Base-by-base conservation (phyloP, 1,140 invertebrate species). In the Ladona fulva region DNA sequence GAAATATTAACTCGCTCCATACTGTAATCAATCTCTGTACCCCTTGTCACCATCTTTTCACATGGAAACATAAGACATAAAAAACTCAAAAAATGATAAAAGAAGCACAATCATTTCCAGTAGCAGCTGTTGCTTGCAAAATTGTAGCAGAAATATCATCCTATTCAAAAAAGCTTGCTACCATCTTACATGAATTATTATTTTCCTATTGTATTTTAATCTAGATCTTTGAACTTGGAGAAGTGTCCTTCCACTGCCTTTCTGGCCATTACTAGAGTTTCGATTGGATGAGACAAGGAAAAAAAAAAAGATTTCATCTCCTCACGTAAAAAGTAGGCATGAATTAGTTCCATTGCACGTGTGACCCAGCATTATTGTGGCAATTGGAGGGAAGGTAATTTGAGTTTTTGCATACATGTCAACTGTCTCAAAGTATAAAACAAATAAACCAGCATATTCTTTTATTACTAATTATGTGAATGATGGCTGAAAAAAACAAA, bases 171-270 rank as follows among this genome's bases (percentile, higher is more conserved):
- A 66, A 66, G 52, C 52, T 66, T 66, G 52, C 52, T 66, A 66
- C 52, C 52, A 66, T 19, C n/a, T 66, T 66, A 66, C 74, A 37
- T 76, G 25, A 76, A 76, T n/a, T 37, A 76, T n/a, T 76, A 76
- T 76, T 76, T 76, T 29, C 75, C 75, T 37, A 42, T 76, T 76
- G n/a, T 29, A 76, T 42, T 76, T 29, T 37, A 16, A 42, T 76
- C 25, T 42, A 76, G 25, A n/a, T 29, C 8, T 37, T 76, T 76
- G 25, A 76, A 76, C 42, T 29, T 37, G 75, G 75, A 76, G 42
- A 76, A 76, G 75, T 76, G 75, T 29, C 75, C 75, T 76, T 76
- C 75, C 75, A 76, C 42, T 29, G 75, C 42, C 25, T 29, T 76
- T 76, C n/a, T 25, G 25, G 25, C 75, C 25, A 76, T 29, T 76